Base-by-base conservation (phyloP, 2,797 vertebrate genomes). In the Sebastes kiyomatsui region DNA sequence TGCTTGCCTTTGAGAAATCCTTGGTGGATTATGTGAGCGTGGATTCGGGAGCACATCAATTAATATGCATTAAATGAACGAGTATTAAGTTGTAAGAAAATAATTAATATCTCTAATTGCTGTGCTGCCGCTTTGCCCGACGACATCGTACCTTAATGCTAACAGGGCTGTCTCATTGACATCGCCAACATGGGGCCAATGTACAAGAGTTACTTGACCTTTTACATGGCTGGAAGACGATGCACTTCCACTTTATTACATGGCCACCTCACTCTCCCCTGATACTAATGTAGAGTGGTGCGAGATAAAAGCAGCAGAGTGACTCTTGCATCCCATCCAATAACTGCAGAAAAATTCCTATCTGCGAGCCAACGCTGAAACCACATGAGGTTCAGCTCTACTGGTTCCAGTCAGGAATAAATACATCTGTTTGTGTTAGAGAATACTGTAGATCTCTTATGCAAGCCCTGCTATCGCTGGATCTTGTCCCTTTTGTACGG, bases 1-100 rank as follows among this genome's bases (percentile, higher is more conserved):
- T 93, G 93, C 90, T 88, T 87, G 93, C 92, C 94, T 95, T 95
- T 95, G 91, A 95, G 90, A 91, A 94, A 93, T 91, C 94, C 94
- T 94, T 90, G 92, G 92, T 92, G 92, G 92, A 94, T 94, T 94
- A 93, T 84, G 83, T 2, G 69, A 90, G 87, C 73, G 83, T 66
- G 78, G 80, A 90, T 92, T 92, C 84, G 60, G 79, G 87, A 93
- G 90, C 85, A 86, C 91, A 87, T 94, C 92, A 95, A 94, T 95
- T 95, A 94, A 95, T 92, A 93, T 88, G 90, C 92, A 90, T 94
- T 94, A 91, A 93, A 93, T 91, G 89, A 93, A 94, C 90, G 88
- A 88, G 88, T 92, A 95, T 93, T 90, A 94, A 94, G 92, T 93
- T 90, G 81, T 95, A 87, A 80, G 75, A 87, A 92, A 93, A 94